Conservation (phyloP, 2,888 invertebrate genomes). For the Hesperia comma region DNA sequence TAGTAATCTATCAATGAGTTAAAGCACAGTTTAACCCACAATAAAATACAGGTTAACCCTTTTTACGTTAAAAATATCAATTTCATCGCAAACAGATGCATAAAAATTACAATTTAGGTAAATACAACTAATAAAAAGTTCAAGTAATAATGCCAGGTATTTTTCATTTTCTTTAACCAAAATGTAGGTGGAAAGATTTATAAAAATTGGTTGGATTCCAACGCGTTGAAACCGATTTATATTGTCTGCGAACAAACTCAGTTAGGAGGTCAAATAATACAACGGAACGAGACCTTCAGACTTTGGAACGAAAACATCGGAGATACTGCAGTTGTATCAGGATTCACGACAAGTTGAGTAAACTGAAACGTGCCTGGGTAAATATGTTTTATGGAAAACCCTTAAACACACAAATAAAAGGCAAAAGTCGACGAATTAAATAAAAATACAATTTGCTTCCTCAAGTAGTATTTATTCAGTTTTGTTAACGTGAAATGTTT, state of each 20-base stretch:
- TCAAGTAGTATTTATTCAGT: too few relatives aligned
- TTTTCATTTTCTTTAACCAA: slow-evolving; percentile 4
- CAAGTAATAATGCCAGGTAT: not conserved
- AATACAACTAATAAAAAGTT: not conserved
- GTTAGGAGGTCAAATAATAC: slow-evolving; percentile 13
- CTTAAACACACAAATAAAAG: too few relatives aligned
- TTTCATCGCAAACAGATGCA: too few relatives aligned
- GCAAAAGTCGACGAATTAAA: too few relatives aligned
- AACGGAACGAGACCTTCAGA: slow-evolving; percentile 3
- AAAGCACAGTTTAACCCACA: too few relatives aligned
- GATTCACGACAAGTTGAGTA: not conserved
- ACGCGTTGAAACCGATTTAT: slow-evolving; percentile 9
- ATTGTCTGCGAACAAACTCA: slow-evolving; percentile 11
- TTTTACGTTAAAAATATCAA: too few relatives aligned
- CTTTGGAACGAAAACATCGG: slow-evolving; percentile 1
- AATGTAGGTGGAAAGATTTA: slow-evolving; percentile 4
- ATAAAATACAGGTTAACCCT: too few relatives aligned
- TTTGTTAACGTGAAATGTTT: too few relatives aligned
- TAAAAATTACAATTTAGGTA: too few relatives aligned
- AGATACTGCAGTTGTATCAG: slow-evolving; percentile 9
- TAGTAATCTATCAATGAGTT: too few relatives aligned
- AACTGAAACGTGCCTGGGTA: not conserved
- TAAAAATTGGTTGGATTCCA: slow-evolving; percentile 12
- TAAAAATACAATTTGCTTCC: too few relatives aligned
- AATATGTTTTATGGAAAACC: not conserved